Percentiles rank a stretch among this genome's conserved stretches.
Evolutionary conservation across 2,797 vertebrate species (phyloP).

Genomic region (Centroberyx gerrardi): DNA sequence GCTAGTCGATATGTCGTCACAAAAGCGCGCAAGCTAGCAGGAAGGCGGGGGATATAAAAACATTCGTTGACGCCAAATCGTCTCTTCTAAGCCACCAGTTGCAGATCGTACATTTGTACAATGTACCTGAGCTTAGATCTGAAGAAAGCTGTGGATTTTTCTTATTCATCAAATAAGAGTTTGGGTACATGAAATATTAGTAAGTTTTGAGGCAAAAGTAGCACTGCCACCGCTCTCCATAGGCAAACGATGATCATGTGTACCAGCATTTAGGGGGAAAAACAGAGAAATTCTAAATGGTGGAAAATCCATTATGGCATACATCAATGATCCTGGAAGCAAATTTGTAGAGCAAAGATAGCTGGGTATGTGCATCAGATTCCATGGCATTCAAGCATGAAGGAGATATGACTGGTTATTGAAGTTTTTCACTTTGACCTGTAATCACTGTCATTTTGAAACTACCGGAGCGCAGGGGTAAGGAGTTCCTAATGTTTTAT

Average conservation of each 20-base stretch:
- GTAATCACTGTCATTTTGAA: too few relatives aligned
- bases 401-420: too few relatives aligned
- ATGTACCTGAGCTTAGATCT: slow-evolving; percentile 38
- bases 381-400: too few relatives aligned
- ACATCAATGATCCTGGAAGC: slow-evolving; percentile 16
- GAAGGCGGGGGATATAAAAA: slow-evolving; percentile 34
- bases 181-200: too few relatives aligned
- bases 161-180: slow-evolving; percentile 27
- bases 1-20: slow-evolving; percentile 33
- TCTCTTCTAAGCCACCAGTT: slow-evolving; percentile 49
- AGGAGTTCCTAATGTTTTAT: too few relatives aligned
- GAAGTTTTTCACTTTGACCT: too few relatives aligned
- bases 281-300: slow-evolving; percentile 17
- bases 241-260: background rate
- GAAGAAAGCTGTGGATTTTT: too few relatives aligned
- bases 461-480: too few relatives aligned
- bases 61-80: slow-evolving; percentile 23
- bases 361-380: too few relatives aligned
- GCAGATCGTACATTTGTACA: slow-evolving; percentile 46
- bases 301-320: slow-evolving; percentile 33
- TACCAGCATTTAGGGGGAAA: background rate
- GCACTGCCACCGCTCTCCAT: too few relatives aligned
- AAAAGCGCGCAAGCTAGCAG: background rate
- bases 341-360: too few relatives aligned
- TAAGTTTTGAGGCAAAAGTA: too few relatives aligned